phyloP scores from a whole-genome alignment of 1,140 invertebrate genomes.

The Neodiprion fabricii region DNA sequence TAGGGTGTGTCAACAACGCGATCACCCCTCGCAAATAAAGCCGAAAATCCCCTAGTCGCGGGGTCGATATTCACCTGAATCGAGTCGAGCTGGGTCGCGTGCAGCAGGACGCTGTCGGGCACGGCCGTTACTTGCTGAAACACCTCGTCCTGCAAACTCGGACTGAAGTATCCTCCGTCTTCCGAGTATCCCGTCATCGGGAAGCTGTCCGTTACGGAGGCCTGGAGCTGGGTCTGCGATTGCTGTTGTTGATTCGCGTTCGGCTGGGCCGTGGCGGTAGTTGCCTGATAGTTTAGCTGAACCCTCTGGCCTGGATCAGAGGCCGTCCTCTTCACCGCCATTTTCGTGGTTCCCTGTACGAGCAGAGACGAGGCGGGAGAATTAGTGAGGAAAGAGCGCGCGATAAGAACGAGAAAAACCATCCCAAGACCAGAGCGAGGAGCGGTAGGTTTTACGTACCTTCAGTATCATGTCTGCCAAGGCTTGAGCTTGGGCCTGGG shows the following conservation, averaged over 20 bases:
- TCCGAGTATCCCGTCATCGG: slow-evolving; percentile 69
- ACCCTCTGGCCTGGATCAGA: slow-evolving; percentile 70
- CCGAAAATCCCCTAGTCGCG: background rate
- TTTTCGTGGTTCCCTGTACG: slow-evolving; percentile 69
- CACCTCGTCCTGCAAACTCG: slow-evolving; percentile 77
- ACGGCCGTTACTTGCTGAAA: slow-evolving; percentile 72
- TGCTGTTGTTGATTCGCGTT: slow-evolving; percentile 47
- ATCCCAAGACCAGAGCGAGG: too few species aligned
- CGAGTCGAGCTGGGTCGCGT: slow-evolving; percentile 71
- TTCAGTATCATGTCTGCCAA: slow-evolving; percentile 60
- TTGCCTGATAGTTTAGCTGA: slow-evolving; percentile 53
- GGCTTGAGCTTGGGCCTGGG: slow-evolving; percentile 61
- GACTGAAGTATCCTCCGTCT: slow-evolving; percentile 74
- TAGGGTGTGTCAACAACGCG: slow-evolving; percentile 13
- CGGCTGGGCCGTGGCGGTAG: slow-evolving; percentile 18
- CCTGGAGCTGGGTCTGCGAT: slow-evolving; percentile 64
- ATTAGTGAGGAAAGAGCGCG: too few species aligned
- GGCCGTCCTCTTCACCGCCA: slow-evolving; percentile 70
- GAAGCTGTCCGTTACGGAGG: slow-evolving; percentile 64
- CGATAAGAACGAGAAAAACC: too few species aligned
- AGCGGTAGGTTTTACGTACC: slow-evolving; percentile 30
- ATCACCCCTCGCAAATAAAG: slow-evolving; percentile 11
- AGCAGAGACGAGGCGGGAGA: background rate
- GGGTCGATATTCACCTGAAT: slow-evolving; percentile 53
- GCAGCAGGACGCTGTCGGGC: slow-evolving; percentile 72